Evolutionary conservation across 2,797 vertebrate genomes (phyloP), one percentile per base, ranked within the genome.

Genomic region (Eulemur rubriventer): DNA sequence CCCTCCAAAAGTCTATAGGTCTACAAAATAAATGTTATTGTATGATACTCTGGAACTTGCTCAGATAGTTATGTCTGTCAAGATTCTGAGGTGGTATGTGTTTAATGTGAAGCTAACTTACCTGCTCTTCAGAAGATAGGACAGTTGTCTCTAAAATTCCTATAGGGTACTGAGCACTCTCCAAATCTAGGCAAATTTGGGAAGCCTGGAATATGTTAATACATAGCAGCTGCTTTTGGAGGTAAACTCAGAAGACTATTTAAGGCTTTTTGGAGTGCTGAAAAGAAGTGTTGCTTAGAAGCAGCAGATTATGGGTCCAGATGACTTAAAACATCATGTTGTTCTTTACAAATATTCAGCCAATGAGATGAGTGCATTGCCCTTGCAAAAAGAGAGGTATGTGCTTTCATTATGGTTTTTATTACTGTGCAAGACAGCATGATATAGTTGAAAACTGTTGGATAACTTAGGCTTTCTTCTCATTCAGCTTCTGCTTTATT

Each of bases 241-340:
- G 16, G 69, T 91, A 16, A 82, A 83, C 24, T 88, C 38, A 69
- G 67, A 84, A 80, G 48, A 89, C 16, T 84, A 97, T 75, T 55
- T 33, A 91, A 59, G 80, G 61, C 55, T 35, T 84, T 72, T 92
- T 69, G 82, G 69, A 90, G 13, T 65, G 43, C 20, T 43, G 18
- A 70, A 33, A 81, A 65, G n/a, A 38, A 61, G 52, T 41, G 2
- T 35, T 78, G 69, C 70, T 75, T 92, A 85, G 41, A 72, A 63
- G 55, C 50, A 67, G 87, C 17, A 22, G 43, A 17, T 52, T 70
- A 0, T 43, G 67, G 83, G 48, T 59, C 43, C n/a, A 69, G 35
- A 90, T 92, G 70, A 63, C 63, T 87, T 80, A 72, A 93, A 95
- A 48, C 76, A 30, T 84, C 65, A 18, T 73, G 73, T 93, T 92